Base-by-base conservation (phyloP, 1,140 invertebrate genomes). In the Caenorhabditis brenneri region DNA sequence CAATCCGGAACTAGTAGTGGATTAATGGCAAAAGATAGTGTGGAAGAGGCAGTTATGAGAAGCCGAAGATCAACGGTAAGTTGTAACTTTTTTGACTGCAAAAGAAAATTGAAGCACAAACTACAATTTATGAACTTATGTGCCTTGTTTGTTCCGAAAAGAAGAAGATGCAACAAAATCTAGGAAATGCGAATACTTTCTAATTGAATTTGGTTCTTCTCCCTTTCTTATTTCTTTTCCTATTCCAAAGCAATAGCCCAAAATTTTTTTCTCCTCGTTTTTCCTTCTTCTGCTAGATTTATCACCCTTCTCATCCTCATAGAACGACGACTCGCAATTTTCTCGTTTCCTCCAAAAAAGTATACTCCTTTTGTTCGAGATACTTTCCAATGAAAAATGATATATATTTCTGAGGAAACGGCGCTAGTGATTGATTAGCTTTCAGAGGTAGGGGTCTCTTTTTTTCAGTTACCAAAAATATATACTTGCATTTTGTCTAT, bases 1-100 rank as follows among this genome's bases (percentile, higher is more conserved):
- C 65, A 74, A 42, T 74, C 65, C 10, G 65, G 65, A 42, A 74
- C 36, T 42, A 46, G 65, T 12, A 46, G 36, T 74, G 65, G 65
- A 42, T 42, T 74, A 3, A 74, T 42, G 46, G 36, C 33, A 7
- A 74, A 74, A 42, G 65, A 74, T 27, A 74, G 65, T 42, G 65
- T 74, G 24, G 65, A 74, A 74, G 65, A 74, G 24, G 65, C 36
- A 12, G 65, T 74, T 22, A 74, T 74, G 65, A 74, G 65, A 46
- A 74, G 65, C 15, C 36, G 65, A 74, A 12, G 65, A 46, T 74
- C 65, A 33, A 74, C 65, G 29, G 65, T 74, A 24, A 24, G 65
- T 74, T 27, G 5, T 55, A 2, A 1, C 22, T n/a, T n/a, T n/a
- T n/a, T n/a, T n/a, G n/a, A n/a, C n/a, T n/a, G n/a, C n/a, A n/a